phyloP scores from a whole-genome alignment of 2,113 vertebrate species.

The Scartelaos histophorus region DNA sequence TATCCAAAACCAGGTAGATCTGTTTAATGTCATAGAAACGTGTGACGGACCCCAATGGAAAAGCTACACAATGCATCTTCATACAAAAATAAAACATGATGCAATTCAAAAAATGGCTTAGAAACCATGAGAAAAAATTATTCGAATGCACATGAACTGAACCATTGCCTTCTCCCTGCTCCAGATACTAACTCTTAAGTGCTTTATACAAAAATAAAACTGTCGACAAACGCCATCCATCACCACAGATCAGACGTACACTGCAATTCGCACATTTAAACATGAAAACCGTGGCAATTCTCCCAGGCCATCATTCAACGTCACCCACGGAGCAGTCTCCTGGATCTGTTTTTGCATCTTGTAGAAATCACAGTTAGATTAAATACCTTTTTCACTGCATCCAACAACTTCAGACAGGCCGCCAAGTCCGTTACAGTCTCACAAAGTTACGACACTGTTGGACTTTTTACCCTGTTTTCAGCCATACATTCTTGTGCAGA shows the following conservation, averaged over 20 bases:
- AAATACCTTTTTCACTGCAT: constrained; percentile 32
- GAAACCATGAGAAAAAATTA: too few species aligned
- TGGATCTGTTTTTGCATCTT: constrained; percentile 61
- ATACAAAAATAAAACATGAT: too few species aligned
- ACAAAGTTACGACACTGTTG: constrained; percentile 40
- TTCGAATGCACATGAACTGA: too few species aligned
- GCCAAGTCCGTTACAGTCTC: constrained; percentile 34
- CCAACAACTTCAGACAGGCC: constrained; percentile 4
- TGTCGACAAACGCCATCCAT: constrained; percentile 11
- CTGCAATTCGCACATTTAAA: constrained; percentile 35
- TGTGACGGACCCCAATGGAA: too few species aligned
- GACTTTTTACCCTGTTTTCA: constrained; percentile 70
- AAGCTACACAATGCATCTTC: too few species aligned
- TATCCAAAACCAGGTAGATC: too few species aligned
- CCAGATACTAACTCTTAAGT: background rate
- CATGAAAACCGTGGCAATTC: constrained; percentile 37
- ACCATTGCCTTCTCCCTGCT: background rate
- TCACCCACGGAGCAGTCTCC: constrained; percentile 57
- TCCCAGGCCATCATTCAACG: constrained; percentile 41
- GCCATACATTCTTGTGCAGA: constrained; percentile 57
- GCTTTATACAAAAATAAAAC: background rate
- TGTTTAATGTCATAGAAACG: too few species aligned
- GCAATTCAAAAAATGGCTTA: too few species aligned
- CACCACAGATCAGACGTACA: constrained; percentile 41
- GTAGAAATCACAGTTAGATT: constrained; percentile 66